Base-by-base conservation (phyloP, 2,113 vertebrate species). In the Hipposideros armiger region DNA sequence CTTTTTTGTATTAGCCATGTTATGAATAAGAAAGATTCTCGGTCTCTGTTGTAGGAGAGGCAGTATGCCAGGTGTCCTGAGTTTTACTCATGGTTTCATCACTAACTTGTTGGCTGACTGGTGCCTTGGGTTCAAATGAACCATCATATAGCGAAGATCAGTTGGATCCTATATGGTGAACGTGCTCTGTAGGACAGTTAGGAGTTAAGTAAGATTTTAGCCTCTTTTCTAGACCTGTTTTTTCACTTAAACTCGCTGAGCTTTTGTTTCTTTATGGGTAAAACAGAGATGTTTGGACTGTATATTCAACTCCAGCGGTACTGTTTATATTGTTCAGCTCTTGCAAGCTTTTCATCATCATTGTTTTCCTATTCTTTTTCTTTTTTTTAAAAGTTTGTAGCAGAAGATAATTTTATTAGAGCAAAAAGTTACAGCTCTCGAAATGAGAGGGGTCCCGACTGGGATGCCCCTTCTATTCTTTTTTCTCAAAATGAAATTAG, bases 201-300 rank as follows among this genome's bases (percentile, higher is more conserved):
- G 82, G 30, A 84, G 28, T 69, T 56, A 64, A 56, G 60, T 56
- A 64, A 56, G 60, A 14, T 58, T 84, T 85, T 72, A 85, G 67
- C 69, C 17, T 30, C 50, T 40, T 93, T 72, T 78, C 73, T 90
- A 56, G 17, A 24, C 56, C 42, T 83, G 42, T 50, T 13, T 47
- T 95, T 96, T 89, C 4, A 62, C 32, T 92, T 47, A 82, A 78
- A 8, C 4, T 52, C 4, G 16, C 19, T 26, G 47, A 72, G 28
- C 40, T 90, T 92, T 73, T 86, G 7, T 80, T 90, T 77, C 40
- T 87, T 90, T 86, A 22, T 47, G 66, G 54, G 73, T 95, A 67
- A 82, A 91, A 74, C 42, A 81, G 28, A 62, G 28, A 62, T 66
- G 11, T 58, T 70, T 72, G 54, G 9, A 19, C 69, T 76, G 4